Evolutionary conservation across 2,888 invertebrate species (phyloP).

Genomic region (Silvanus unidentatus): DNA sequence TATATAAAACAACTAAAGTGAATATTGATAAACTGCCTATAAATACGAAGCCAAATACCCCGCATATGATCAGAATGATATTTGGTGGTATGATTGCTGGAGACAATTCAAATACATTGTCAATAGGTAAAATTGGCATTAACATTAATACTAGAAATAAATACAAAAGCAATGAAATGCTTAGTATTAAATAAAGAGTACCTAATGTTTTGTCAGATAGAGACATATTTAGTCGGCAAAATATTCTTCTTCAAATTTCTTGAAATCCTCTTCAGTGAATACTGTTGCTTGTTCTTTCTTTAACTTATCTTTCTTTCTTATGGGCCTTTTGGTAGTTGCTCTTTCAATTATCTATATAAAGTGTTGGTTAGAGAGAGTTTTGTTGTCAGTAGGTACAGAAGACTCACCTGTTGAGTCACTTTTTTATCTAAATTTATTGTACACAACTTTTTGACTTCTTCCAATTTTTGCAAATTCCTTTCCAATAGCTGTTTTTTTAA

Average conservation of each 20-base stretch:
- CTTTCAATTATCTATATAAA: slow-evolving; percentile 52
- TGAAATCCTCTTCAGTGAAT: slow-evolving; percentile 66
- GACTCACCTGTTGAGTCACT: slow-evolving; percentile 28
- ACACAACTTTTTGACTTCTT: slow-evolving; percentile 33
- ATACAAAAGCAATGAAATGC: slow-evolving; percentile 26
- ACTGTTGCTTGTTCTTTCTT: slow-evolving; percentile 53
- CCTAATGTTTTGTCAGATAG: slow-evolving; percentile 31
- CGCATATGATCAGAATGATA: slow-evolving; percentile 31
- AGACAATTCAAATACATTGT: slow-evolving; percentile 27
- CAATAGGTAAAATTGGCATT: slow-evolving; percentile 37
- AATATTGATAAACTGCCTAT: slow-evolving; percentile 35
- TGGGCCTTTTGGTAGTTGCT: slow-evolving; percentile 50
- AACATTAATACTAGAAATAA: slow-evolving; percentile 36
- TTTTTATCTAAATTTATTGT: slow-evolving; percentile 35
- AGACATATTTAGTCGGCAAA: slow-evolving; percentile 46
- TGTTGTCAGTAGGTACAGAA: not conserved
- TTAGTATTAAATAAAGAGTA: slow-evolving; percentile 25
- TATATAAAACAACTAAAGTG: slow-evolving; percentile 33
- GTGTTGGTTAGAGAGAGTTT: slow-evolving; percentile 3
- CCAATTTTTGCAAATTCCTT: slow-evolving; percentile 38
- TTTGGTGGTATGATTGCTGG: slow-evolving; percentile 22
- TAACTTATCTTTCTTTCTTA: slow-evolving; percentile 40
- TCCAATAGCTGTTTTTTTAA: slow-evolving; percentile 35
- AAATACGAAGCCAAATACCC: slow-evolving; percentile 35
- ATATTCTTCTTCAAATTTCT: slow-evolving; percentile 61